phyloP scores from a whole-genome alignment of 2,888 invertebrate genomes.

The Chrysina gloriosa region DNA sequence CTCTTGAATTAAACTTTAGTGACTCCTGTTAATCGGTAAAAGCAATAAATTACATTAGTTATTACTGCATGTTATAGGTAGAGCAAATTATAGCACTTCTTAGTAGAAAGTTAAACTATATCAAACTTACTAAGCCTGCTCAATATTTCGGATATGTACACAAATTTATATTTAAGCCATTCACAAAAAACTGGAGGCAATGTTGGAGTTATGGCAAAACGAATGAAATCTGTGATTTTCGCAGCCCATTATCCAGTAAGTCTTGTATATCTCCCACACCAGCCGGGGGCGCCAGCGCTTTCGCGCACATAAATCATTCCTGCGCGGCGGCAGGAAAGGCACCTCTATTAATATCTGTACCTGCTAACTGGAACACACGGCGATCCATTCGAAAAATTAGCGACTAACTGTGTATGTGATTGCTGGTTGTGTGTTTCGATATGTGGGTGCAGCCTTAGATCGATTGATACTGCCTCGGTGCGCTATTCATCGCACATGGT shows the following conservation, averaged over 20 bases:
- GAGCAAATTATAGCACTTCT: no score
- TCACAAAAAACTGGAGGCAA: constrained; percentile 11
- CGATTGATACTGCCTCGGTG: constrained; percentile 43
- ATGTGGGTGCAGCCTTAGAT: constrained; percentile 55
- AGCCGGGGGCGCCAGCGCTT: constrained; percentile 51
- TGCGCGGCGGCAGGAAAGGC: constrained; percentile 47
- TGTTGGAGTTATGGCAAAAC: neutral
- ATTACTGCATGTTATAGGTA: no score
- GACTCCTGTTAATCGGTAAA: no score
- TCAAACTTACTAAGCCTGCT: no score
- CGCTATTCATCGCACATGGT: constrained; percentile 50
- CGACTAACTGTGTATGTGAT: constrained; percentile 50
- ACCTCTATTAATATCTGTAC: constrained; percentile 55
- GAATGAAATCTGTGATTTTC: constrained; percentile 43
- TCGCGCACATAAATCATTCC: constrained; percentile 52
- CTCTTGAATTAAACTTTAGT: no score
- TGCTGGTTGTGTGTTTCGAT: constrained; percentile 52
- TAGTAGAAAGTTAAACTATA: no score
- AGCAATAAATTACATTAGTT: no score
- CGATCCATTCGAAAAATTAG: constrained; percentile 49
- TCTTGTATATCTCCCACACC: constrained; percentile 52
- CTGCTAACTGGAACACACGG: constrained; percentile 55
- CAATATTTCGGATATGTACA: no score
- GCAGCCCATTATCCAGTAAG: constrained; percentile 47
- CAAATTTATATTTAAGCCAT: no score